These are phyloP conservation scores for Labeo calbasu DNA, from an alignment of 2,797 vertebrate genomes.

Conservation along the genomic window DNA sequence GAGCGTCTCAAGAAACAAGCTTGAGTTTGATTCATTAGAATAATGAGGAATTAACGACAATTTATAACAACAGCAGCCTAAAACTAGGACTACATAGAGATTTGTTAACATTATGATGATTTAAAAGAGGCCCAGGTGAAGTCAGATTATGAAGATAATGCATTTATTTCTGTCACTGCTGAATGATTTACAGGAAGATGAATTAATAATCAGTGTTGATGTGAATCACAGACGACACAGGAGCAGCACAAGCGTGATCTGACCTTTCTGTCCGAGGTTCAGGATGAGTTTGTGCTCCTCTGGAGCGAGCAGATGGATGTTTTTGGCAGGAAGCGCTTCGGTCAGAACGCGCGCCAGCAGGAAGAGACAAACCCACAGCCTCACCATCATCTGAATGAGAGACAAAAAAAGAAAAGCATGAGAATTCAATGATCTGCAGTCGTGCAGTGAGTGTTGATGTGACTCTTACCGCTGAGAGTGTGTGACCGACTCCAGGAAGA, in stretches of 20 bases:
- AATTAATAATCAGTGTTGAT: background rate
- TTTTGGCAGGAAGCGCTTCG: constrained; percentile 72
- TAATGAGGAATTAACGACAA: background rate
- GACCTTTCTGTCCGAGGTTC: constrained; percentile 81
- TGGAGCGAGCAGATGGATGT: constrained; percentile 78
- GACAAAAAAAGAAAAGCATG: constrained; percentile 31
- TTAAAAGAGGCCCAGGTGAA: background rate
- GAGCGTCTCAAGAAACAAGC: background rate
- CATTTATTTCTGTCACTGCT: background rate
- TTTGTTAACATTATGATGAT: background rate
- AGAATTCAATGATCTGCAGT: background rate
- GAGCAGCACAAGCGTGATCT: background rate
- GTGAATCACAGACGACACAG: constrained; percentile 15
- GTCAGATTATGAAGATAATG: background rate
- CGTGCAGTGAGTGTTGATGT: background rate
- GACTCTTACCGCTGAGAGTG: background rate
- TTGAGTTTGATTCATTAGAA: background rate
- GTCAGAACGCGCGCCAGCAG: constrained; percentile 39
- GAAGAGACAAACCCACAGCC: constrained; percentile 25
- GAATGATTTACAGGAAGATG: background rate
- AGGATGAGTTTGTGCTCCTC: constrained; percentile 74
- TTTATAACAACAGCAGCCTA: background rate
- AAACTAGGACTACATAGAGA: background rate
- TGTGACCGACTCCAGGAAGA: background rate
- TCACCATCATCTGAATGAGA: constrained; percentile 19